Percentiles rank a stretch among this genome's conserved stretches.
Conservation (phyloP, 1,140 invertebrate genomes). For the Lordiphosa stackelbergi region DNA sequence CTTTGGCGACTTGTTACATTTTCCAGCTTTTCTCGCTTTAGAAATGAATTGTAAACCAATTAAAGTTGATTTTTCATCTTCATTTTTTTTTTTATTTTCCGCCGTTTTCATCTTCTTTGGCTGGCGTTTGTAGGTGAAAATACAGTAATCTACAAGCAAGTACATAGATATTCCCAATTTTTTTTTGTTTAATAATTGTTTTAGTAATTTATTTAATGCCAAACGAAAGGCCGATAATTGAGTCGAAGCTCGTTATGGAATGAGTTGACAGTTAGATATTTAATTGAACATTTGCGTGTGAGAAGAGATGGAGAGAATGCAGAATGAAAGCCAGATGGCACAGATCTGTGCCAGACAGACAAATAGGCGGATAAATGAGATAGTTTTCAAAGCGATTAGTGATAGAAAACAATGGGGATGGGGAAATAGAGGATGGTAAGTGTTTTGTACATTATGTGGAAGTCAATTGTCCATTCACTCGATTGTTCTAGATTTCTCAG, state of each 20-base stretch:
- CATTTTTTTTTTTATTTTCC: slow-evolving; percentile 14
- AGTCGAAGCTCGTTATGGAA: slow-evolving; percentile 30
- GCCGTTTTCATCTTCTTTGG: slow-evolving; percentile 16
- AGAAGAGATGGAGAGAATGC: slow-evolving; percentile 19
- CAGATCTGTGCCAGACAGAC: slow-evolving; percentile 26
- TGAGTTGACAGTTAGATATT: slow-evolving; percentile 51
- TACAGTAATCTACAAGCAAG: slow-evolving; percentile 45
- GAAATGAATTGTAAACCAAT: slow-evolving; percentile 73
- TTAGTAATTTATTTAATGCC: slow-evolving; percentile 41
- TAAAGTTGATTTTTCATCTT: slow-evolving; percentile 67
- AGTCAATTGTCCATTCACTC: no score
- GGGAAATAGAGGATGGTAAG: no score
- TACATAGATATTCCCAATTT: slow-evolving; percentile 28
- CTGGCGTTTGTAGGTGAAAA: slow-evolving; percentile 59
- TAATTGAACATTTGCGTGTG: slow-evolving; percentile 66
- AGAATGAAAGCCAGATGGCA: slow-evolving; percentile 53
- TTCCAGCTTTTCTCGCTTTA: slow-evolving; percentile 60
- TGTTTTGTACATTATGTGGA: no score
- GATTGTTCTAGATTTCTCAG: no score
- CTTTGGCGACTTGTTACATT: slow-evolving; percentile 64
- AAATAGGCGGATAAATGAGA: slow-evolving; percentile 6
- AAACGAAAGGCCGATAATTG: slow-evolving; percentile 32
- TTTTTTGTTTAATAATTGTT: slow-evolving; percentile 60
- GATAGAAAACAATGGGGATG: background rate
- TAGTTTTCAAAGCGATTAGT: slow-evolving; percentile 25